Conservation (phyloP, 2,113 vertebrate species). For the Benitochromis conjunctus region DNA sequence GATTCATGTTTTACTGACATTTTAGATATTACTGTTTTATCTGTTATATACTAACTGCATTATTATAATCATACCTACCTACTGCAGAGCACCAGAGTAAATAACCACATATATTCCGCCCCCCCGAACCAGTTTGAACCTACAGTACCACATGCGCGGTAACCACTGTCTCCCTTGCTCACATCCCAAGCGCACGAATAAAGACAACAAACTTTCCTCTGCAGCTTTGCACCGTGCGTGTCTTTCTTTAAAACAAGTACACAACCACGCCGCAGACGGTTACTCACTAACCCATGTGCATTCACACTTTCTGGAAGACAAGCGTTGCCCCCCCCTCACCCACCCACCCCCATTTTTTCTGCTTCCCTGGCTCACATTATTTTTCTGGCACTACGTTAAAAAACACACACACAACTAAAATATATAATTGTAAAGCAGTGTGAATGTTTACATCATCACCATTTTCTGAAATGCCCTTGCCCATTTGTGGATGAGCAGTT, state of each 20-base stretch:
- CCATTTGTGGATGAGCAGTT: slow-evolving; percentile 16
- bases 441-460: background rate
- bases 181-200: background rate
- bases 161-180: background rate
- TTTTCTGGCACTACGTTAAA: background rate
- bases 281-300: slow-evolving; percentile 36
- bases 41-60: background rate
- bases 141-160: background rate
- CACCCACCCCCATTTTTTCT: background rate
- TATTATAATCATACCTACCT: background rate
- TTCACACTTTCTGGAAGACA: slow-evolving; percentile 8
- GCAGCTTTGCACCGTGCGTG: background rate
- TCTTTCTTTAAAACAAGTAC: background rate
- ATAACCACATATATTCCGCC: background rate
- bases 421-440: background rate
- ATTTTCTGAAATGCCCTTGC: slow-evolving; percentile 6
- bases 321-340: background rate
- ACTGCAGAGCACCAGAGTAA: background rate
- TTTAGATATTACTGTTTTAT: background rate
- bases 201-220: background rate
- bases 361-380: background rate
- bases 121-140: background rate
- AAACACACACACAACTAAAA: background rate
- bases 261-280: background rate
- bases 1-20: background rate